A percentile compares a stretch with the other conserved stretches of the same genome.
These are phyloP conservation scores for Drosophila santomea DNA, from an alignment of 1,140 invertebrate genomes.

Conservation along the genomic window DNA sequence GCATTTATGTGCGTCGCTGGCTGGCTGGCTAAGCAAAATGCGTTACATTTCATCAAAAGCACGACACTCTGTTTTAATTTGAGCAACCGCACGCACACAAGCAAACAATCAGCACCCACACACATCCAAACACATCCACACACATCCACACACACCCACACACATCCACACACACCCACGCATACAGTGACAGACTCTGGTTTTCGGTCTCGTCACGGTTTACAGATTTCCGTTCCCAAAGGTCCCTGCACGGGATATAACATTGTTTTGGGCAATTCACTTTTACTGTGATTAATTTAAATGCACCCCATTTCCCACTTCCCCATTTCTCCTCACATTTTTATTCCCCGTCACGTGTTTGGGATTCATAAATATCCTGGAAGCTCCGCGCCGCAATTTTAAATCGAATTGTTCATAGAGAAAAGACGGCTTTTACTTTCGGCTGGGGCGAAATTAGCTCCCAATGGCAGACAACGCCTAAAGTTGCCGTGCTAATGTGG, in stretches of 20 bases:
- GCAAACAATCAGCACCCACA: constrained; percentile 19
- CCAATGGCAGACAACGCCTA: constrained; percentile 70
- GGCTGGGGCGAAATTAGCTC: constrained; percentile 57
- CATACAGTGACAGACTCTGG: constrained; percentile 66
- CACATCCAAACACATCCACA: constrained; percentile 18
- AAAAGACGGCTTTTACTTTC: not conserved
- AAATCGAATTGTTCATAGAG: constrained; percentile 71
- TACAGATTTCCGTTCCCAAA: constrained; percentile 76
- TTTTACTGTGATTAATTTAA: constrained; percentile 83
- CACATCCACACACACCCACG: constrained; percentile 5
- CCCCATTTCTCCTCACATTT: constrained; percentile 12
- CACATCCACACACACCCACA: constrained; percentile 16
- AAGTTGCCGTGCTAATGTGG: constrained; percentile 67
- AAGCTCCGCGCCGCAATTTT: constrained; percentile 62
- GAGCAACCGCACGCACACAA: constrained; percentile 74
- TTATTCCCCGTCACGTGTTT: constrained; percentile 64
- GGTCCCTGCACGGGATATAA: constrained; percentile 71
- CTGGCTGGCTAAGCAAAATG: constrained; percentile 58
- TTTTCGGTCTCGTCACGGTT: constrained; percentile 78
- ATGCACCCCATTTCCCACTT: constrained; percentile 44
- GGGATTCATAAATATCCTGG: constrained; percentile 71
- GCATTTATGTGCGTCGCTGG: constrained; percentile 76
- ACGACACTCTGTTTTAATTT: constrained; percentile 84
- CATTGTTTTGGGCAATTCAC: constrained; percentile 82
- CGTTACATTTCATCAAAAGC: constrained; percentile 83